Conservation (phyloP, 2,888 invertebrate genomes). For the Sphaerophoria rueppellii region DNA sequence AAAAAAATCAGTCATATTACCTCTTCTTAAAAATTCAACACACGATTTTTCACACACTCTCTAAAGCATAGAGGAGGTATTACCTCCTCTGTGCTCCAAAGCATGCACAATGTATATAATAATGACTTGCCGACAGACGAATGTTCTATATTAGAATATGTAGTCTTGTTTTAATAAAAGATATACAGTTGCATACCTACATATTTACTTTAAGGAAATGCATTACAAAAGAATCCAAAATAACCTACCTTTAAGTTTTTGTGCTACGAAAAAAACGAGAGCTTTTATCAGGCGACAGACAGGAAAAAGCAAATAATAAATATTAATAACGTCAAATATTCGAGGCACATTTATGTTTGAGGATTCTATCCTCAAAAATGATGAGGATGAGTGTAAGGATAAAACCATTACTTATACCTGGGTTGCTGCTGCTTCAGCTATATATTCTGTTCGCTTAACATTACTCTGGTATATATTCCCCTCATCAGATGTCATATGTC, state of each 20-base stretch:
- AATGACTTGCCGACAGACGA: too few relatives aligned
- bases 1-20: too few relatives aligned
- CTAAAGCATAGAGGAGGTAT: too few relatives aligned
- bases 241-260: slow-evolving; percentile 41
- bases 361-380: slow-evolving; percentile 57
- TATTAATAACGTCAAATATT: slow-evolving; percentile 73
- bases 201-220: too few relatives aligned
- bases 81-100: too few relatives aligned
- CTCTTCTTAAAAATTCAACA: too few relatives aligned
- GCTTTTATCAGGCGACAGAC: slow-evolving; percentile 50
- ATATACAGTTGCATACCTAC: too few relatives aligned
- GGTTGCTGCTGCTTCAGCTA: slow-evolving; percentile 41
- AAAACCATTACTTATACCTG: slow-evolving; percentile 73
- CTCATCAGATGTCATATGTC: slow-evolving; percentile 71
- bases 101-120: too few relatives aligned
- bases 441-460: slow-evolving; percentile 54
- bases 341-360: slow-evolving; percentile 58
- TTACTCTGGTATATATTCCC: slow-evolving; percentile 46
- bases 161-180: too few relatives aligned
- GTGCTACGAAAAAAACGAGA: slow-evolving; percentile 52
- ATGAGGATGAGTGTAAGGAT: slow-evolving; percentile 60
- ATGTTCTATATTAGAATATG: too few relatives aligned
- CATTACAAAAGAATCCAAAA: too few relatives aligned
- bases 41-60: too few relatives aligned
- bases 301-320: slow-evolving; percentile 69